These are phyloP conservation scores for Lasioglossum villosulum DNA, from an alignment of 2,888 invertebrate genomes.

Conservation along the genomic window DNA sequence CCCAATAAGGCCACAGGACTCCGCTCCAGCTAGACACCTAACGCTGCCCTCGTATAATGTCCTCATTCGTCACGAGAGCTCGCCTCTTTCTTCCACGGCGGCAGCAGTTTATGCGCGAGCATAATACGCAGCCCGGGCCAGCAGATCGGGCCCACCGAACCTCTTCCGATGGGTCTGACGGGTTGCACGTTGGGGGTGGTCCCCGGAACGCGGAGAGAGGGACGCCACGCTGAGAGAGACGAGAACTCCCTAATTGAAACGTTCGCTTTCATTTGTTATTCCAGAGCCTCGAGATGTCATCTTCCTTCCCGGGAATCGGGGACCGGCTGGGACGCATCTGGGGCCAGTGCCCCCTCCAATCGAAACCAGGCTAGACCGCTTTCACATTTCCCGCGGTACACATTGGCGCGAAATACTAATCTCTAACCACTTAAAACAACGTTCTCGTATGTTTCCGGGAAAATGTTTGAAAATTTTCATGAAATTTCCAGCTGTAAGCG, in stretches of 20 bases:
- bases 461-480: neutral
- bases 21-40: slow-evolving; percentile 76
- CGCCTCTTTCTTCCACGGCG: slow-evolving; percentile 51
- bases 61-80: slow-evolving; percentile 77
- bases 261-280: slow-evolving; percentile 81
- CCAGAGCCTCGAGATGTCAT: slow-evolving; percentile 77
- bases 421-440: neutral
- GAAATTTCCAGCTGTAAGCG: neutral
- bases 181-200: slow-evolving; percentile 74
- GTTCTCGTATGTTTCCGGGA: neutral
- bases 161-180: slow-evolving; percentile 46
- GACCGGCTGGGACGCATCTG: neutral
- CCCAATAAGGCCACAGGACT: slow-evolving; percentile 59
- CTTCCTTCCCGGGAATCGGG: slow-evolving; percentile 62
- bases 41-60: slow-evolving; percentile 76
- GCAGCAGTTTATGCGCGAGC: slow-evolving; percentile 16
- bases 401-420: neutral
- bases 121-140: slow-evolving; percentile 42
- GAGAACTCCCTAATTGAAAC: slow-evolving; percentile 81
- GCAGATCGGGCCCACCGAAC: slow-evolving; percentile 25
- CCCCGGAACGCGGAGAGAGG: slow-evolving; percentile 55
- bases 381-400: neutral
- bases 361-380: neutral
- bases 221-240: slow-evolving; percentile 80
- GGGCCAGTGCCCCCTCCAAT: neutral